Evolutionary conservation across 2,888 invertebrate genomes (phyloP), one percentile per base, ranked within the genome.

Genomic region (Heliconius ismenius): DNA sequence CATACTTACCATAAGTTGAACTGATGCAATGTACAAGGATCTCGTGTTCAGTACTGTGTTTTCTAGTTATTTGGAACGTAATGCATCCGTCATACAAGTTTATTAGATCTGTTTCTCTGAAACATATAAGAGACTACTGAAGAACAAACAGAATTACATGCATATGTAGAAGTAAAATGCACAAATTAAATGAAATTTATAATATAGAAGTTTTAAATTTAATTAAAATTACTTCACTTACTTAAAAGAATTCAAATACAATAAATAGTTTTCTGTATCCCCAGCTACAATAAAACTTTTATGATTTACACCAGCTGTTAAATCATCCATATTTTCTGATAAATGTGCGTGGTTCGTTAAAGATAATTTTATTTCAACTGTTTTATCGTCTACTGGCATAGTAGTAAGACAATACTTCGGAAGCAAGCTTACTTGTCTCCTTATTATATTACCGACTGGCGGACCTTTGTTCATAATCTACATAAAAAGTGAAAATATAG

Each of bases 391-490:
- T 39, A 90, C 79, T 26, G 91, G 88, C 21, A 86, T 89, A 36
- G 93, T 83, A 2, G 86, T 87, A 24, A 96, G 79, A 36, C 90
- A 87, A 87, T 96, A 97, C 82, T 95, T 94, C 0, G 97, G 97
- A 6, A 97, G 90, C 28, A 95, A 88, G 67, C 90, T 88, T 21
- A 96, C 95, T 87, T 95, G 95, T 79, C 96, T 96, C 64, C 95
- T 93, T 4, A 97, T 85, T 65, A 95, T 88, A 85, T 96, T 96
- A 6, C 97, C 97, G 81, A 96, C 95, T 67, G 97, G 97, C 21
- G 97, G 95, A 64, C 96, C 95, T 86, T 96, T 95, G 86, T 96
- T 96, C 83, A 96, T 95, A 85, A 97, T 96, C 96, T 97, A 80
- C n/a, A 15, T 65, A 15, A 24, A 24, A 39, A 39, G 4, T 60